Conservation (phyloP, 2,888 invertebrate species). For the Agrotis puta region DNA sequence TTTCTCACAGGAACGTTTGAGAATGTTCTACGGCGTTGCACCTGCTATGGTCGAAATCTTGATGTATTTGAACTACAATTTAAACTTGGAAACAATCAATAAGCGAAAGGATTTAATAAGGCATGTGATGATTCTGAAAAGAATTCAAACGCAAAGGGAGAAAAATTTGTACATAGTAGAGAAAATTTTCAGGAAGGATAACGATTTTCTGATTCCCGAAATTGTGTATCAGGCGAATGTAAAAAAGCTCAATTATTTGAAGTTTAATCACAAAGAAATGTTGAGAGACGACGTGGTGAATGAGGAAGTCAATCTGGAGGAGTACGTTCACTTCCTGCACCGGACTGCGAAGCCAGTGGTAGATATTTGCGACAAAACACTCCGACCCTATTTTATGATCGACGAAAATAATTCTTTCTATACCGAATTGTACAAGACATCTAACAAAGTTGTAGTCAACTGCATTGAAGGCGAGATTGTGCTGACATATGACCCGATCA, state of each 20-base stretch:
- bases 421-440: constrained; percentile 7
- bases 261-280: constrained; percentile 32
- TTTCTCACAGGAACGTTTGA: constrained; percentile 70
- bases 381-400: constrained; percentile 31
- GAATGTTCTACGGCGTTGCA: constrained; percentile 66
- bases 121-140: constrained; percentile 19
- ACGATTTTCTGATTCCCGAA: constrained; percentile 70
- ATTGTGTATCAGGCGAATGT: constrained; percentile 65
- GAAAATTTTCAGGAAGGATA: constrained; percentile 68
- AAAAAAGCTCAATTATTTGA: constrained; percentile 68
- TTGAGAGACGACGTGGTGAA: constrained; percentile 16
- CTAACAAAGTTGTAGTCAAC: constrained; percentile 16
- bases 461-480: constrained; percentile 5
- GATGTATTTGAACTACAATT: constrained; percentile 66
- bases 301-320: constrained; percentile 32
- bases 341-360: not conserved
- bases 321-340: constrained; percentile 30
- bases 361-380: constrained; percentile 33
- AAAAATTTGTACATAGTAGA: constrained; percentile 44
- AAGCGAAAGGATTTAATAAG: constrained; percentile 31
- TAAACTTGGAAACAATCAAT: constrained; percentile 65
- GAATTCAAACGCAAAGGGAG: constrained; percentile 17
- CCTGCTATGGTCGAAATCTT: constrained; percentile 72
- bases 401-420: constrained; percentile 21
- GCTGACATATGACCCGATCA: constrained; percentile 22